phyloP scores from a whole-genome alignment of 1,140 invertebrate species.

The Phocides pigmalion region DNA sequence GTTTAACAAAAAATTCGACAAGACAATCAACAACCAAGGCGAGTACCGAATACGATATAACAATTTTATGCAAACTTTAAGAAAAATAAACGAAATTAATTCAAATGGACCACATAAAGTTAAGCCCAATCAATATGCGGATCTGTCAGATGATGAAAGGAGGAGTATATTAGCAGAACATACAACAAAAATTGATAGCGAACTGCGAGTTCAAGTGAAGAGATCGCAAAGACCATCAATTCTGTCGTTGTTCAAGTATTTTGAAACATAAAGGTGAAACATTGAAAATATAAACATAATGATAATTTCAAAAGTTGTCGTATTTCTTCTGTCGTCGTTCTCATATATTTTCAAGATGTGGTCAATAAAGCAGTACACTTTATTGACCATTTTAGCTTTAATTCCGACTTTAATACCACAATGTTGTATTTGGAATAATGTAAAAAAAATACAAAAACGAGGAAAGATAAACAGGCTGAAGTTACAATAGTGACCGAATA shows the following conservation, averaged over 20 bases:
- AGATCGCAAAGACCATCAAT: not conserved
- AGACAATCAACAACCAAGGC: conserved; percentile 26
- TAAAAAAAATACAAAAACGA: too few species aligned
- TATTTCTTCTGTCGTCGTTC: too few species aligned
- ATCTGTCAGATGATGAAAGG: conserved; percentile 37
- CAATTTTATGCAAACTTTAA: conserved; percentile 45
- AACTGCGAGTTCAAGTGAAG: conserved; percentile 38
- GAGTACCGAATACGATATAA: conserved; percentile 41
- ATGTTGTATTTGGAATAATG: too few species aligned
- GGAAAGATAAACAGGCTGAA: too few species aligned
- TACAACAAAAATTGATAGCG: conserved; percentile 38
- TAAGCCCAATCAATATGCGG: conserved; percentile 44
- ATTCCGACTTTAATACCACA: too few species aligned
- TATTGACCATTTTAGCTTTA: too few species aligned
- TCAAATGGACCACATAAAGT: conserved; percentile 41
- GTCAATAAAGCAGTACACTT: too few species aligned
- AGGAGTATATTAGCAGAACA: conserved; percentile 25
- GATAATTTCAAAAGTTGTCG: too few species aligned
- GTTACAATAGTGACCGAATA: too few species aligned
- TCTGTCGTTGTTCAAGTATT: not conserved
- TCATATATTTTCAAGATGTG: too few species aligned
- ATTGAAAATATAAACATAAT: too few species aligned
- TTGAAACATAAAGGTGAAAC: too few species aligned
- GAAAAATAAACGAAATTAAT: conserved; percentile 45
- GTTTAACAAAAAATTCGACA: conserved; percentile 37